These are phyloP conservation scores for Trisateles emortualis DNA, from an alignment of 2,888 invertebrate genomes.

Conservation along the genomic window DNA sequence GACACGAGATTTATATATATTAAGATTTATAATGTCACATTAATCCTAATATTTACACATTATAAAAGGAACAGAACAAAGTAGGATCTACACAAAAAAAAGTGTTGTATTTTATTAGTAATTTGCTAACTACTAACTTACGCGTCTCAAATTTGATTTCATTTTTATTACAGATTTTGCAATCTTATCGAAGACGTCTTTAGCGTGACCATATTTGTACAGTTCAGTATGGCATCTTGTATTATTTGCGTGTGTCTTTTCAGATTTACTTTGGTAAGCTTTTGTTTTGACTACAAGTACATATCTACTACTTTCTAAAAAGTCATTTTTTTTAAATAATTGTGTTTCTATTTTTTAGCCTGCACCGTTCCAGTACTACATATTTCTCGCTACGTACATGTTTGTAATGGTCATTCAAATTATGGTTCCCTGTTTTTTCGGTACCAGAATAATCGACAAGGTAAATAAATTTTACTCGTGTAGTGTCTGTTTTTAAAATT, in stretches of 20 bases:
- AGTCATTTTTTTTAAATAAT: too few species aligned
- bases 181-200: conserved; percentile 61
- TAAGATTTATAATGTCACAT: too few species aligned
- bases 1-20: too few species aligned
- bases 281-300: too few species aligned
- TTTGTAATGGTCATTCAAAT: conserved; percentile 64
- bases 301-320: too few species aligned
- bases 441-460: conserved; percentile 65
- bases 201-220: conserved; percentile 62
- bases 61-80: too few species aligned
- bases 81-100: too few species aligned
- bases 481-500: not conserved
- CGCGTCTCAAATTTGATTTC: not conserved
- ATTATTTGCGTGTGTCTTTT: conserved; percentile 71
- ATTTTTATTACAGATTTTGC: conserved; percentile 62
- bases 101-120: too few species aligned
- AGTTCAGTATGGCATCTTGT: conserved; percentile 66
- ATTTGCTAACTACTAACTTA: too few species aligned
- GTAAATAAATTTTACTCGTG: conserved; percentile 41
- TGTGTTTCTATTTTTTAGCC: conserved; percentile 58
- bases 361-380: conserved; percentile 58
- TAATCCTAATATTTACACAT: too few species aligned
- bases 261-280: conserved; percentile 71
- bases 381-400: conserved; percentile 67
- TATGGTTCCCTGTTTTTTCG: conserved; percentile 71